A percentile compares a stretch with the other conserved stretches of the same genome.
phyloP scores from a whole-genome alignment of 2,113 vertebrate species.

The Tamias sibiricus region DNA sequence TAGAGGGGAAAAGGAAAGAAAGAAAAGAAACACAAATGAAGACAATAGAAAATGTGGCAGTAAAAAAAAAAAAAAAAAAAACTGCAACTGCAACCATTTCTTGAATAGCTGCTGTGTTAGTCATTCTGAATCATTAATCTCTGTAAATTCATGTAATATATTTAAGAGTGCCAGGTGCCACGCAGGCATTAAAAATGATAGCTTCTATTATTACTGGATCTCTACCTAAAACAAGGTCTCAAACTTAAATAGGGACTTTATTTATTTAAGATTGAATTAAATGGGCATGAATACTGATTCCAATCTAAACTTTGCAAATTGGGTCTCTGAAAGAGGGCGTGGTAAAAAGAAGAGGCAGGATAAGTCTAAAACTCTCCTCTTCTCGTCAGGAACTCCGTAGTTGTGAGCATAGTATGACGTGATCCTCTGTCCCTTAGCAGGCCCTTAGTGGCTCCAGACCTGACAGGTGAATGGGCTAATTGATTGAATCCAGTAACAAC shows the following conservation, averaged over 20 bases:
- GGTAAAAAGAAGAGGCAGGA: not conserved
- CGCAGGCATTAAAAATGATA: not conserved
- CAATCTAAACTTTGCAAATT: not conserved
- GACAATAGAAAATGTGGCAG: not conserved
- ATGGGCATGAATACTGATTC: not conserved
- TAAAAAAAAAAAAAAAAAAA: not conserved
- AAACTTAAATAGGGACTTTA: not conserved
- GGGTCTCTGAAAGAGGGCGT: not conserved
- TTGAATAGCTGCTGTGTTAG: not conserved
- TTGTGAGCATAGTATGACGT: not conserved
- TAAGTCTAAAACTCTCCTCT: not conserved
- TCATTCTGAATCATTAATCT: not conserved
- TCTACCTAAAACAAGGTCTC: not conserved
- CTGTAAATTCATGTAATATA: not conserved
- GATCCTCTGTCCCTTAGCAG: not conserved
- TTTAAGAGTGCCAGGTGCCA: not conserved
- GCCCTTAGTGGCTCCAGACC: not conserved
- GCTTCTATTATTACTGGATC: not conserved
- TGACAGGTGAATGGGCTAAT: not conserved
- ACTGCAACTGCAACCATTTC: not conserved
- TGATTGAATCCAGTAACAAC: not conserved
- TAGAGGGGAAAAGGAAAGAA: not conserved
- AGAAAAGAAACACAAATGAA: conserved; percentile 8
- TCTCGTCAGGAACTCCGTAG: not conserved
- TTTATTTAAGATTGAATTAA: not conserved